Percentiles rank a stretch among this genome's conserved stretches.
Conservation (phyloP, 1,140 invertebrate genomes). For the Plutomurus gul region DNA sequence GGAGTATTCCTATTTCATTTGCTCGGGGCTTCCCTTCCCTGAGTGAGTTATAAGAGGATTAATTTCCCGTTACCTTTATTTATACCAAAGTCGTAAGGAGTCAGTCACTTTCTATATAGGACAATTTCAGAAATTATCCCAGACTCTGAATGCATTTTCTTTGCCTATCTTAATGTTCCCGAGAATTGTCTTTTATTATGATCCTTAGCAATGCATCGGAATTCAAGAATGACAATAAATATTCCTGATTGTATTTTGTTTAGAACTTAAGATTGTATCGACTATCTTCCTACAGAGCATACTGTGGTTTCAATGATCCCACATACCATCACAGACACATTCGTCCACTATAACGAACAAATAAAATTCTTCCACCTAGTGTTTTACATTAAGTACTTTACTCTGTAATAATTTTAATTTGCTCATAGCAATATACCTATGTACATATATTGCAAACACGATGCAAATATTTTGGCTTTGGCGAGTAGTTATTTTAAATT, state of each 20-base stretch:
- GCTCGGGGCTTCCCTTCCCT: background rate
- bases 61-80: background rate
- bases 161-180: too few relatives aligned
- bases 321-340: background rate
- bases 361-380: too few relatives aligned
- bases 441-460: background rate
- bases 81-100: too few relatives aligned
- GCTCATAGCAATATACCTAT: background rate
- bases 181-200: background rate
- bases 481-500: too few relatives aligned
- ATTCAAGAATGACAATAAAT: slow-evolving; percentile 13
- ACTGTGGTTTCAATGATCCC: background rate
- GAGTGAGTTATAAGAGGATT: background rate
- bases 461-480: too few relatives aligned
- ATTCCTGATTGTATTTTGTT: background rate
- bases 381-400: too few relatives aligned
- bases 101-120: background rate
- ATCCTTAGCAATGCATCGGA: background rate
- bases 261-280: background rate
- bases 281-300: background rate
- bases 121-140: background rate
- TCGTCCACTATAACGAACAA: too few relatives aligned
- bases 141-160: background rate
- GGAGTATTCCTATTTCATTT: background rate
- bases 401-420: too few relatives aligned